Base-by-base conservation (phyloP, 2,797 vertebrate genomes). In the Tadarida brasiliensis region DNA sequence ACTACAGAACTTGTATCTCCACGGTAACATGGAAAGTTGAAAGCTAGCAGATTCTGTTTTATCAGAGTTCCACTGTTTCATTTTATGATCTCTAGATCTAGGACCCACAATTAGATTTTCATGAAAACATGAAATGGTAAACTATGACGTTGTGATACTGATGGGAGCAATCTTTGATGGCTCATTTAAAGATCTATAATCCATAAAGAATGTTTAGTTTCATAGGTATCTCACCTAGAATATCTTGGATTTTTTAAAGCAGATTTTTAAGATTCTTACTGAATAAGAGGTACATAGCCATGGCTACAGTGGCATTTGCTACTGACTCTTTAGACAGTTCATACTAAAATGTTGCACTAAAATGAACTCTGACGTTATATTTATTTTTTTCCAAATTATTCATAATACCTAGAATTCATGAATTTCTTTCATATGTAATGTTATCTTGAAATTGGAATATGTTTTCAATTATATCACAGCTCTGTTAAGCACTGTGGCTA, bases 301-400 rank as follows among this genome's bases (percentile, higher is more conserved):
- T 28, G 56, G 30, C 71, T 59, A 74, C 30, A 22, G 12, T 24
- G 19, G 2, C 15, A 56, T 67, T 92, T 92, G 8, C 22, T 26
- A 54, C 14, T n/a, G 33, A 30, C 4, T 30, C 3, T 30, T 87
- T 61, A 12, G 4, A 63, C 24, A 39, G 2, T 63, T 88, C 54
- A 26, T 44, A 30, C 12, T 67, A 44, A 94, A 76, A 24, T 28
- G 19, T 30, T 80, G 5, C 24, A n/a, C 8, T 44, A 57, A 57
- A 95, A 77, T 81, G 26, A 82, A 73, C 2, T 57, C 54, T 70
- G n/a, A 3, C 26, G 93, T 57, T 35, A 8, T 76, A 63, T 86
- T 93, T 82, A 68, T 86, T 83, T 95, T 49, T 30, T 35, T n/a
- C 87, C 11, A 71, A 91, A 44, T 57, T 93, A 67, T 74, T 59